These are phyloP conservation scores for Zosterops lateralis DNA, from an alignment of 2,113 vertebrate species.

Conservation along the genomic window DNA sequence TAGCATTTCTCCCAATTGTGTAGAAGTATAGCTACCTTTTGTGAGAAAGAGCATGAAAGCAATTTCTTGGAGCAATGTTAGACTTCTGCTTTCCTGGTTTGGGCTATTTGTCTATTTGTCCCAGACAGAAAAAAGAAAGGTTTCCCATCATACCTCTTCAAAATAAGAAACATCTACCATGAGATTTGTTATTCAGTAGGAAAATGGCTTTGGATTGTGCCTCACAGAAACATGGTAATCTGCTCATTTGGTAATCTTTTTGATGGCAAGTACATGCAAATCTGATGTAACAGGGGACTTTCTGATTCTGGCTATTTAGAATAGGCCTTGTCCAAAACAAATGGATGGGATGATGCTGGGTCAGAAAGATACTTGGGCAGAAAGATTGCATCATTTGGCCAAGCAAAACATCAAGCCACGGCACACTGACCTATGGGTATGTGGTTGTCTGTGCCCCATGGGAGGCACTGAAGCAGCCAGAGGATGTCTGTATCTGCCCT, in stretches of 20 bases:
- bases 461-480: not conserved
- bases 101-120: not conserved
- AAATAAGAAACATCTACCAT: not conserved
- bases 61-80: not conserved
- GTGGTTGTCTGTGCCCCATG: accelerated
- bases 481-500: not conserved
- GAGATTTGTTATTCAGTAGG: not conserved
- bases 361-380: not conserved
- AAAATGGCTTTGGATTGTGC: not conserved
- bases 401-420: not conserved
- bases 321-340: not conserved
- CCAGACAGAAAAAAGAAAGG: not conserved
- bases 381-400: not conserved
- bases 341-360: not conserved
- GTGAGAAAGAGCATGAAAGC: not conserved
- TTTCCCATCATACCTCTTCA: not conserved
- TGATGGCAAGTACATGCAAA: accelerated
- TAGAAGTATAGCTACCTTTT: not conserved
- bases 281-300: not conserved
- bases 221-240: not conserved
- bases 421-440: not conserved
- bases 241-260: not conserved
- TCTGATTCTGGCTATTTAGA: not conserved
- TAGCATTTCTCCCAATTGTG: not conserved
- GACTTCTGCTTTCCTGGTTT: not conserved